Evolutionary conservation across 2,113 vertebrate species (phyloP), one percentile per base, ranked within the genome.

Genomic region (Saccopteryx leptura): DNA sequence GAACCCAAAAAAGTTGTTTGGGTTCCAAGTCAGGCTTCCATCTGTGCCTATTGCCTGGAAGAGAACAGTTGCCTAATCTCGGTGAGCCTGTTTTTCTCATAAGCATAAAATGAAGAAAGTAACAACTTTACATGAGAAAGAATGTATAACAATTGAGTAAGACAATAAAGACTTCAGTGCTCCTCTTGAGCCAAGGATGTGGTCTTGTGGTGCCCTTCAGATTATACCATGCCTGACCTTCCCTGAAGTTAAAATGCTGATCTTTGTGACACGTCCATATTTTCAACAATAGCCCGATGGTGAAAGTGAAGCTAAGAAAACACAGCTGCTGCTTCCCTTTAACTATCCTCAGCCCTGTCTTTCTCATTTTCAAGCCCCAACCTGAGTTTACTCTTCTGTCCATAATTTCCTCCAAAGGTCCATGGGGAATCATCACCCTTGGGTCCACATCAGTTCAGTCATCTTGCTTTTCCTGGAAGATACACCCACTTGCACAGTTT

Each of bases 281-380:
- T 61, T 63, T 56, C 52, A 66, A 90, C 24, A 39, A 50, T 1
- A 90, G 54, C 31, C 21, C 24, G 65, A 21, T 2, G 46, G 33
- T 12, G 23, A 93, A 91, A 66, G 68, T 26, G 56, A 85, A 63
- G 72, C 82, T 26, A 39, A 82, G n/a, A 65, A 88, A 87, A 65
- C 50, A 14, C 28, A 28, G 58, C 28, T 50, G 24, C 19, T 33
- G 54, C 54, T 46, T 78, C 74, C 13, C 66, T 56, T 52, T 54
- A 7, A 46, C 52, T n/a, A 33, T 61, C 18, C 71, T 52, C 9
- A 39, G n/a, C 46, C 9, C 10, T 12, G 61, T 50, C 66, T 31
- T 71, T 58, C 75, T 61, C 26, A 61, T 63, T 54, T 39, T 31
- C 52, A 50, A 28, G 84, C 6, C 39, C 21, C 68, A 17, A 7